These are phyloP conservation scores for Cremastobaeus sp. DNA, from an alignment of 2,888 invertebrate species.

Conservation along the genomic window DNA sequence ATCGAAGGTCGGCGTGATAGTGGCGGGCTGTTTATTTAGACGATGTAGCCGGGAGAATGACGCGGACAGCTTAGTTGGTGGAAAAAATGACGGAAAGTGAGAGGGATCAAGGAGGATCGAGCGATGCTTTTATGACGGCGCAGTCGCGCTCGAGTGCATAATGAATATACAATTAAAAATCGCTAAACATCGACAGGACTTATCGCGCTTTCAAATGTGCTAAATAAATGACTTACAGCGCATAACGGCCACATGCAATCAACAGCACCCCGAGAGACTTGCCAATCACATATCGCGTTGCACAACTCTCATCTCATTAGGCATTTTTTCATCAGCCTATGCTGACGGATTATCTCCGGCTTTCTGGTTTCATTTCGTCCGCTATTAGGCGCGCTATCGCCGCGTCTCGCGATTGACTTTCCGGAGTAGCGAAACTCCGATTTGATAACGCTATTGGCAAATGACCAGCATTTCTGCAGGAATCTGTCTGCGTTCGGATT, in stretches of 20 bases:
- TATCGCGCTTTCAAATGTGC: conserved; percentile 69
- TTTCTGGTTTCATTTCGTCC: conserved; percentile 1
- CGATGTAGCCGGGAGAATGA: conserved; percentile 26
- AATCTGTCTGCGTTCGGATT: conserved; percentile 38
- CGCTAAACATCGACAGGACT: conserved; percentile 66
- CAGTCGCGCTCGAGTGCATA: conserved; percentile 67
- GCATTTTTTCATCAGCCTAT: not conserved
- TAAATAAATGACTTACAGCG: conserved; percentile 65
- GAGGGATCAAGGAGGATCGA: conserved; percentile 8
- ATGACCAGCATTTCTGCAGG: conserved; percentile 28
- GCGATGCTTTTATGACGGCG: conserved; percentile 69
- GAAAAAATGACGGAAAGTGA: conserved; percentile 62
- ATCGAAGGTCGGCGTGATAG: conserved; percentile 67
- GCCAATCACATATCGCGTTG: conserved; percentile 39
- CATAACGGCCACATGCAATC: conserved; percentile 37
- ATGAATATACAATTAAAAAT: conserved; percentile 73
- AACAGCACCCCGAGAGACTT: conserved; percentile 36
- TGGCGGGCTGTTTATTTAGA: conserved; percentile 40
- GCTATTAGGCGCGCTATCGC: conserved; percentile 17
- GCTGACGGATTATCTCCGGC: not conserved
- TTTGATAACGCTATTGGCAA: conserved; percentile 30
- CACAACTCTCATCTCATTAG: conserved; percentile 3
- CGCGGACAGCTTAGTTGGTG: conserved; percentile 32
- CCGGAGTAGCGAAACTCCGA: conserved; percentile 14
- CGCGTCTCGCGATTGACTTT: not conserved